Conservation (phyloP, 2,797 vertebrate genomes). For the Cynopterus sphinx region DNA sequence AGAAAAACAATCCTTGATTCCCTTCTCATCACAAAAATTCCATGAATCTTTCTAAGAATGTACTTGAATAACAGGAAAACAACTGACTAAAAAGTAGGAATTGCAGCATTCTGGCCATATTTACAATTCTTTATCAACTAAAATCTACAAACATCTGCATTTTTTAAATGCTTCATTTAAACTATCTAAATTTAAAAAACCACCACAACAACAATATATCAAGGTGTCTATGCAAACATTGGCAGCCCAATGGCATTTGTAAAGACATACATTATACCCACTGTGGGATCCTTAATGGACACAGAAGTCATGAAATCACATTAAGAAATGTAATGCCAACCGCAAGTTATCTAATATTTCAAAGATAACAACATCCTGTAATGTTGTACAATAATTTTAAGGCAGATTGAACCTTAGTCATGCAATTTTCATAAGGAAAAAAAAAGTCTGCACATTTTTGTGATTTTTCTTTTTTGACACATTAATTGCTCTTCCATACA, state of each 20-base stretch:
- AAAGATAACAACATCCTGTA: conserved; percentile 78
- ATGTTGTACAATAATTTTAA: conserved; percentile 80
- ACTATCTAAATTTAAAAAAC: neutral
- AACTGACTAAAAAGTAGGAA: neutral
- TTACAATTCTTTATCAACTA: neutral
- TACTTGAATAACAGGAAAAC: conserved; percentile 12
- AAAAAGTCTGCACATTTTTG: conserved; percentile 79
- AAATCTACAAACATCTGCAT: conserved; percentile 25
- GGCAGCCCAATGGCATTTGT: neutral
- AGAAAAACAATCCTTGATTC: neutral
- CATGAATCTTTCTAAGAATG: neutral
- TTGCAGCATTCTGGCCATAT: neutral
- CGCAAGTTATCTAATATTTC: conserved; percentile 76
- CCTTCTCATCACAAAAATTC: neutral
- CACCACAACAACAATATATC: neutral
- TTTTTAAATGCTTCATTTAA: neutral
- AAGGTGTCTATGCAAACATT: neutral
- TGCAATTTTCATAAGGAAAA: conserved; percentile 80
- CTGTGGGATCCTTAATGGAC: neutral
- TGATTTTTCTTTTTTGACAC: conserved; percentile 86
- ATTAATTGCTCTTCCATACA: conserved; percentile 86
- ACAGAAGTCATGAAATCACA: conserved; percentile 48
- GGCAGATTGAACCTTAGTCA: conserved; percentile 79
- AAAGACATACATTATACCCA: conserved; percentile 13
- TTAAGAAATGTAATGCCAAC: conserved; percentile 43